phyloP scores from a whole-genome alignment of 2,888 invertebrate genomes.

The Leptothorax acervorum region DNA sequence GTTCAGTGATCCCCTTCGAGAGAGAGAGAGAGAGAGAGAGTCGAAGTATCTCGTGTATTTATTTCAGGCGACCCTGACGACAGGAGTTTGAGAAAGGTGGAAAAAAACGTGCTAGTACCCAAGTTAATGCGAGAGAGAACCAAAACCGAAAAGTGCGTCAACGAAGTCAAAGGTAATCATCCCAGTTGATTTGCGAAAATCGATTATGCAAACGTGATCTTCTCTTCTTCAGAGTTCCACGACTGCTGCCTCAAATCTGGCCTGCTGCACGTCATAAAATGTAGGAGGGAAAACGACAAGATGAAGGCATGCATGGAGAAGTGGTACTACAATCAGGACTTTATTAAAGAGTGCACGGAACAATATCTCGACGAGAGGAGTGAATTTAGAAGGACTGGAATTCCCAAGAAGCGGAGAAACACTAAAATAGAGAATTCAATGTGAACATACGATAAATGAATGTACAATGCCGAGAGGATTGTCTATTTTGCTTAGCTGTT shows the following conservation, averaged over 20 bases:
- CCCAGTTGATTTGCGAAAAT: not conserved
- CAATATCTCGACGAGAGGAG: constrained; percentile 93
- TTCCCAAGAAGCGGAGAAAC: constrained; percentile 83
- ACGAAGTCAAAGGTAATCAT: constrained; percentile 89
- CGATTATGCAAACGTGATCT: not conserved
- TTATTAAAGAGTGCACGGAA: constrained; percentile 91
- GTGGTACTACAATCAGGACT: constrained; percentile 93
- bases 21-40: no score
- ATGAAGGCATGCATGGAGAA: constrained; percentile 90
- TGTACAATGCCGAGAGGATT: not conserved
- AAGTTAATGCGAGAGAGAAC: constrained; percentile 95
- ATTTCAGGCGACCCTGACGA: constrained; percentile 94
- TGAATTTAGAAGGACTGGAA: constrained; percentile 93
- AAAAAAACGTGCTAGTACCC: constrained; percentile 95
- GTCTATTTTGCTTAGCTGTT: not conserved
- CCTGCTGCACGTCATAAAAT: constrained; percentile 90
- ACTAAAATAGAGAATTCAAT: not conserved
- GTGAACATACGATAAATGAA: not conserved
- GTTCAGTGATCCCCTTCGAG: not conserved
- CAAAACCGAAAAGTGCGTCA: constrained; percentile 91
- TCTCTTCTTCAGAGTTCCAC: constrained; percentile 84
- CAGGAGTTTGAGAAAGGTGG: constrained; percentile 93
- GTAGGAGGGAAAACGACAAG: constrained; percentile 90
- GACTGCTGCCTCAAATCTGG: constrained; percentile 89
- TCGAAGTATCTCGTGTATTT: constrained; percentile 14